Percentiles rank a stretch among this genome's conserved stretches.
These are phyloP conservation scores for Tipula unca DNA, from an alignment of 2,888 invertebrate species.

Conservation along the genomic window DNA sequence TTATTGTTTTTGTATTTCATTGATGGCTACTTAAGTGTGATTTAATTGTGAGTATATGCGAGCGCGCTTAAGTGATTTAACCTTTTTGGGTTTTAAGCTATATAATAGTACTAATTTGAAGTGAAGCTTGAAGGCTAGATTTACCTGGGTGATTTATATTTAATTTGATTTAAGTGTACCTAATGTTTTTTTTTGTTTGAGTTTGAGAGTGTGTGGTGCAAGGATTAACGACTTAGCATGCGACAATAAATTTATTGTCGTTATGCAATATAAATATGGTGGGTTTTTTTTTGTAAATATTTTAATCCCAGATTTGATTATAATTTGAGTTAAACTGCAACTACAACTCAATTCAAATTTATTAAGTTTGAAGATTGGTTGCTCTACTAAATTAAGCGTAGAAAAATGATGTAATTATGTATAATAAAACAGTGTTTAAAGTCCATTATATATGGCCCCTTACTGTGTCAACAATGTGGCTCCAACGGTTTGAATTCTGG, in stretches of 20 bases:
- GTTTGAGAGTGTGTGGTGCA: not conserved
- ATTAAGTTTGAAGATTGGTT: too few relatives aligned
- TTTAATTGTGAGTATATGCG: not conserved
- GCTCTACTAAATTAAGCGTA: too few relatives aligned
- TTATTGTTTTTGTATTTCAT: not conserved
- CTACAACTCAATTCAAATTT: too few relatives aligned
- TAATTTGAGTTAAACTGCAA: too few relatives aligned
- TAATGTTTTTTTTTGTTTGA: not conserved
- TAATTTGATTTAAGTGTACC: not conserved
- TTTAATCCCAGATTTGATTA: too few relatives aligned
- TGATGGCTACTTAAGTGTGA: not conserved
- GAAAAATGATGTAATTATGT: too few relatives aligned
- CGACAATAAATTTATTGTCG: not conserved
- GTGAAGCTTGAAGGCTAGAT: slow-evolving; percentile 14
- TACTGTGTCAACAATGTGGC: too few relatives aligned
- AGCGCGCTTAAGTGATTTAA: not conserved
- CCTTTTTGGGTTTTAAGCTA: not conserved
- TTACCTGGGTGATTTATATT: not conserved
- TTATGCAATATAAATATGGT: not conserved
- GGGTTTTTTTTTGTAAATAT: too few relatives aligned
- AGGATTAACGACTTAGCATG: not conserved
- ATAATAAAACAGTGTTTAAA: too few relatives aligned
- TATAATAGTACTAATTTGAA: not conserved
- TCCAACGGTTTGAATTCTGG: too few relatives aligned
- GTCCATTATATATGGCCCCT: too few relatives aligned